phyloP scores from a whole-genome alignment of 1,140 invertebrate genomes.

The Pseudoatta argentina region DNA sequence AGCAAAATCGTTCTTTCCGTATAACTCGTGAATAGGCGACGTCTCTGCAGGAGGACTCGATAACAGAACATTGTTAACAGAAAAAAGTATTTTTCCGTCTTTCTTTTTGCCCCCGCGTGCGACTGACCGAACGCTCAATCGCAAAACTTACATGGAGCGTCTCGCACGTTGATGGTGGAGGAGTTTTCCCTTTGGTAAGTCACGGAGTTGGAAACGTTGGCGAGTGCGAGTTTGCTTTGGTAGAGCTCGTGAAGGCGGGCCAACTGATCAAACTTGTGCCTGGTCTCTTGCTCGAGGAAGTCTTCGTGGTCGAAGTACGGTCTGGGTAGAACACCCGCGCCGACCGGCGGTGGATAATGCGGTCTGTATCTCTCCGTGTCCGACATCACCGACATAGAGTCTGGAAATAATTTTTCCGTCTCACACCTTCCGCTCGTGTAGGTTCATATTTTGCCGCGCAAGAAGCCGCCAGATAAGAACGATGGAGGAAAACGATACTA shows the following conservation, averaged over 20 bases:
- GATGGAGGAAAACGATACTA: not conserved
- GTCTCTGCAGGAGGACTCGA: not conserved
- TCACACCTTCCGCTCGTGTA: not conserved
- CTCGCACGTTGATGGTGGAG: slow-evolving; percentile 81
- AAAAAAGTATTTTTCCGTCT: not conserved
- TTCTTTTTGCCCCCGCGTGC: not conserved
- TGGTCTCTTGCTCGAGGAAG: slow-evolving; percentile 85
- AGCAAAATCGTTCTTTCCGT: no score
- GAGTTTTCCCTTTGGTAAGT: slow-evolving; percentile 87
- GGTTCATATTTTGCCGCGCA: slow-evolving; percentile 30
- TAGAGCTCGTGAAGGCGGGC: slow-evolving; percentile 90
- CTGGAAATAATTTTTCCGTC: slow-evolving; percentile 81
- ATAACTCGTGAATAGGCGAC: not conserved
- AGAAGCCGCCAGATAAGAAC: slow-evolving; percentile 33
- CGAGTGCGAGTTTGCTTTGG: slow-evolving; percentile 89
- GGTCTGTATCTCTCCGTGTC: slow-evolving; percentile 89
- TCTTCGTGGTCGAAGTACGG: slow-evolving; percentile 85
- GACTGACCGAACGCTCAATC: not conserved
- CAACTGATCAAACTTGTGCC: slow-evolving; percentile 90
- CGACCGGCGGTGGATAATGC: slow-evolving; percentile 82
- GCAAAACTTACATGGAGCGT: slow-evolving; percentile 83
- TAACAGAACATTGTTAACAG: not conserved
- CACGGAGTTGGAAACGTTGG: slow-evolving; percentile 87
- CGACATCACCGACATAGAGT: slow-evolving; percentile 92
- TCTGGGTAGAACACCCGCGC: slow-evolving; percentile 82